Percentiles rank a stretch among this genome's conserved stretches.
These are phyloP conservation scores for Chrysomela aeneicollis DNA, from an alignment of 2,888 invertebrate genomes.

Conservation along the genomic window DNA sequence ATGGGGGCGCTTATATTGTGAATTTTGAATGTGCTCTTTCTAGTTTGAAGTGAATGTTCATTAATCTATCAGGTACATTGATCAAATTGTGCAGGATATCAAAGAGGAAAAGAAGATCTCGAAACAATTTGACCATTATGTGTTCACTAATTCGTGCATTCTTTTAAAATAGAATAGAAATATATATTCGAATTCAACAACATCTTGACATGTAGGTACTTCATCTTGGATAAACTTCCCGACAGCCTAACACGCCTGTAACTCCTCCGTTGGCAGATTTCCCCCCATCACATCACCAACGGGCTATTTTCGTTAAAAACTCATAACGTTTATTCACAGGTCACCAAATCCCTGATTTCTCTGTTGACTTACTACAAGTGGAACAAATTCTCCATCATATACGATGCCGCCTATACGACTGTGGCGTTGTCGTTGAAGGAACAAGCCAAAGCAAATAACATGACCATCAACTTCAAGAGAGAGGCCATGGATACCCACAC, in stretches of 20 bases:
- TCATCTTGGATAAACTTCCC: too few species aligned
- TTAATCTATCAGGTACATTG: too few species aligned
- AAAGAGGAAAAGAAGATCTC: too few species aligned
- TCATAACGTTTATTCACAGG: constrained; percentile 65
- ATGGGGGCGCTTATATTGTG: too few species aligned
- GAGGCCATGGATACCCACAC: constrained; percentile 75
- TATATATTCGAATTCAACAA: too few species aligned
- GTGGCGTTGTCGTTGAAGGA: constrained; percentile 83
- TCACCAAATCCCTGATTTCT: constrained; percentile 93
- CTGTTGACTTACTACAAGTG: constrained; percentile 90
- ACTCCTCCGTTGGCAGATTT: background rate
- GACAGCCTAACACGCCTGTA: too few species aligned
- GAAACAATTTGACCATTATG: too few species aligned
- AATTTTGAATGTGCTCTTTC: too few species aligned
- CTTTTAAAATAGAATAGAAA: too few species aligned
- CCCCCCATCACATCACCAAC: background rate
- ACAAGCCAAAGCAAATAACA: constrained; percentile 78
- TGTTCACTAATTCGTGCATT: too few species aligned
- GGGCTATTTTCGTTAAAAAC: background rate
- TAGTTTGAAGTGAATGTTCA: too few species aligned
- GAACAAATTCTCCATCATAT: constrained; percentile 91
- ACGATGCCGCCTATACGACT: constrained; percentile 81
- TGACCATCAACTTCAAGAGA: constrained; percentile 83
- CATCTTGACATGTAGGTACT: background rate
- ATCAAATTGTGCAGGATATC: too few species aligned